Percentiles rank a stretch among this genome's conserved stretches.
Evolutionary conservation across 2,888 invertebrate species (phyloP).

Genomic region (Odontothrips loti): DNA sequence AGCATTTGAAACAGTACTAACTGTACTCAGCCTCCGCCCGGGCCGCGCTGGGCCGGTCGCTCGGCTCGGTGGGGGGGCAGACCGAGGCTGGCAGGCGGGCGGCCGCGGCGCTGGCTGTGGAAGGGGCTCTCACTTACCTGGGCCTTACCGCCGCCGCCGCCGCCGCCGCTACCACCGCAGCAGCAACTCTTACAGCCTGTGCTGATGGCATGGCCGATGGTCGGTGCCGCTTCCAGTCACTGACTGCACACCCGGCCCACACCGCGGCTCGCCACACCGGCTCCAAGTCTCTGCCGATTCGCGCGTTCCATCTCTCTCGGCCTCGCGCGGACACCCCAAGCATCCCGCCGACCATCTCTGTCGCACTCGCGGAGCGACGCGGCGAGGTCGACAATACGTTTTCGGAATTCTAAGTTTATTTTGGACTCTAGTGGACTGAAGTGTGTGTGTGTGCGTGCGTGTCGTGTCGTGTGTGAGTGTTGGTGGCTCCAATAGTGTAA

Average conservation of each 20-base stretch:
- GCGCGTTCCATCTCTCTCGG: background rate
- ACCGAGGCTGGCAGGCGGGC: background rate
- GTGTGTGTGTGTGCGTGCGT: background rate
- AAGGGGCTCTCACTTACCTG: background rate
- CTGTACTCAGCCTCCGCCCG: background rate
- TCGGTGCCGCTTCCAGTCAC: background rate
- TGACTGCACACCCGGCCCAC: constrained; percentile 2
- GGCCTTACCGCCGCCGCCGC: background rate
- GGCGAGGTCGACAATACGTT: too few relatives aligned
- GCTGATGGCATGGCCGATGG: background rate
- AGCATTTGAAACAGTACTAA: too few relatives aligned
- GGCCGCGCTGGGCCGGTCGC: background rate
- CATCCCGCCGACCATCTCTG: too few relatives aligned
- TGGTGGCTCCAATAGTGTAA: background rate
- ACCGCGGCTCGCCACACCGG: background rate
- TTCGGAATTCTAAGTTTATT: too few relatives aligned
- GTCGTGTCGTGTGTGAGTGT: background rate
- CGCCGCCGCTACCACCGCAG: too few relatives aligned
- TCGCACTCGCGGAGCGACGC: too few relatives aligned
- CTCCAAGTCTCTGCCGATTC: background rate
- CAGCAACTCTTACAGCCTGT: background rate
- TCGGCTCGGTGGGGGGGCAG: background rate
- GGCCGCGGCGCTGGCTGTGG: background rate
- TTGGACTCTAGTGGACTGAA: too few relatives aligned
- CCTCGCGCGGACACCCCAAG: background rate